A percentile compares a stretch with the other conserved stretches of the same genome.
phyloP scores from a whole-genome alignment of 1,140 invertebrate genomes.

The Centruroides sculpturatus region DNA sequence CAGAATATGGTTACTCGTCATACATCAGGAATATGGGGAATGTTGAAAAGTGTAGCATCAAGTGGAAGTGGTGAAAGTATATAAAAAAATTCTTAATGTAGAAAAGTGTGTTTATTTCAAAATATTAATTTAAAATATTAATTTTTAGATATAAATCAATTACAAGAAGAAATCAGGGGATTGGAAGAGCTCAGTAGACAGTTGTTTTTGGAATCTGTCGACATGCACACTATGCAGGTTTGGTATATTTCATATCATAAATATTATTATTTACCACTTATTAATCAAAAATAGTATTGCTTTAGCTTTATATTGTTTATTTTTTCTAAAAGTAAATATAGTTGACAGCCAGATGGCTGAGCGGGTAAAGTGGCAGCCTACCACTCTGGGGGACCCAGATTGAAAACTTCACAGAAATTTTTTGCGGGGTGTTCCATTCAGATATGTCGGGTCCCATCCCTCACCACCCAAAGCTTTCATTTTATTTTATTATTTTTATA shows the following conservation, averaged over 20 bases:
- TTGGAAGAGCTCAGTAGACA: conserved; percentile 86
- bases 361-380: too few relatives aligned
- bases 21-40: conserved; percentile 19
- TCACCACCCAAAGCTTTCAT: background rate
- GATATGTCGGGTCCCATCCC: too few relatives aligned
- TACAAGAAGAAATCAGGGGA: conserved; percentile 70
- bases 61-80: conserved; percentile 14
- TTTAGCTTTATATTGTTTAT: too few relatives aligned
- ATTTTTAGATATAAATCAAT: conserved; percentile 49
- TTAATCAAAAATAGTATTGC: too few relatives aligned
- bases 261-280: too few relatives aligned
- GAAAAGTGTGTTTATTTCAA: too few relatives aligned
- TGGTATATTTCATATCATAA: background rate
- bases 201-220: conserved; percentile 89
- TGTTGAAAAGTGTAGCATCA: conserved; percentile 20
- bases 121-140: background rate
- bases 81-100: background rate
- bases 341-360: background rate
- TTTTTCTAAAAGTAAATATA: background rate
- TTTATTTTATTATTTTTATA: too few relatives aligned
- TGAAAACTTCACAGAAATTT: too few relatives aligned
- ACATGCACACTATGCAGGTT: conserved; percentile 75
- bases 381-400: too few relatives aligned
- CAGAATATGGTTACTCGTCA: conserved; percentile 6
- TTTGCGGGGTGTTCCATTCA: too few relatives aligned